Base-by-base conservation (phyloP, 2,888 invertebrate genomes). In the Chelonus formosanus region DNA sequence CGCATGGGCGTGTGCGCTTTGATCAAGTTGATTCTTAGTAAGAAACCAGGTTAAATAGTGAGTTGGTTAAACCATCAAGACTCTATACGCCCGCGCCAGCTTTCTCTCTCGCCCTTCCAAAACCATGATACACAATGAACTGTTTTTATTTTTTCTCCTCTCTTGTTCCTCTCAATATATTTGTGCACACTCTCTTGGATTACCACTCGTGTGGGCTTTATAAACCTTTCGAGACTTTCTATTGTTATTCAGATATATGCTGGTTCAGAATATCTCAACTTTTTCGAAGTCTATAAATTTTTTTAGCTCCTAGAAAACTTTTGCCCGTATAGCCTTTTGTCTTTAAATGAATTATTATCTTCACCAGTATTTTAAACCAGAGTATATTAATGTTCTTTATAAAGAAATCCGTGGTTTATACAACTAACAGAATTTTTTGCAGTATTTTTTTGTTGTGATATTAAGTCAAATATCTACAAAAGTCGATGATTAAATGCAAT, bases 71-170 rank as follows among this genome's bases (percentile, higher is more conserved):
- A 52, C 32, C 50, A 10, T 52, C 52, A 52, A 52, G 50, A 50
- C 40, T 43, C 52, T 52, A 58, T 57, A 65, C 65, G 65, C 65
- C 65, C 65, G 59, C 63, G 55, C 64, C 52, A 44, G 59, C 65
- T 65, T 65, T 20, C 20, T 65, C 65, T 59, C 65, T 59, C 65
- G 65, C 65, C 65, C 65, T 65, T 65, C 54, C 8, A 59, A 65
- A 65, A 59, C 57, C 50, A 50, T 57, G 52, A 56, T 50, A 40
- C 48, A 63, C 57, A 63, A 63, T 63, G 34, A 31, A 40, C 55
- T 31, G 45, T 50, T 48, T 63, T 62, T n/a, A 56, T 43, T 32
- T 48, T 63, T 57, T 5, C 35, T 40, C 31, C 34, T 54, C 10
- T 45, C 43, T 52, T 52, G 34, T 58, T 35, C 36, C 6, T 58